Evolutionary conservation across 2,888 invertebrate species (phyloP).

Genomic region (Cistogaster globosa): DNA sequence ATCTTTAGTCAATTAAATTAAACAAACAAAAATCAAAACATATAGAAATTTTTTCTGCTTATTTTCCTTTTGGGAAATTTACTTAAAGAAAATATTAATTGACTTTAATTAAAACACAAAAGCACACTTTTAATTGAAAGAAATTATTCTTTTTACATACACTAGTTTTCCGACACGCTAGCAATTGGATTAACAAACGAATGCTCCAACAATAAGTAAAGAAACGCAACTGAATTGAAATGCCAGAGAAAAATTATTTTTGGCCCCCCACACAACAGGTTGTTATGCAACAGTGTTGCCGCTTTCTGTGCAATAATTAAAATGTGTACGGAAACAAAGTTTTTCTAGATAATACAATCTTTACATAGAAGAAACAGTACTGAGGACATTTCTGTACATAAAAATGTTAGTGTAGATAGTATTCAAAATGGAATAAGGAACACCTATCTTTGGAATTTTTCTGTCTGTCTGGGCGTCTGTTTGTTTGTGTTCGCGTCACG

Average conservation of each 20-base stretch:
- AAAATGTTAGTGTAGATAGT: too few relatives aligned
- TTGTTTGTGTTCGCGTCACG: too few relatives aligned
- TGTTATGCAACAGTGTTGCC: background rate
- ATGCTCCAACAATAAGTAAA: slow-evolving; percentile 1
- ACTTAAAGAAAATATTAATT: slow-evolving; percentile 35
- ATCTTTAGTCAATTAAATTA: background rate
- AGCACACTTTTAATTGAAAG: slow-evolving; percentile 27
- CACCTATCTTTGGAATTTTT: too few relatives aligned
- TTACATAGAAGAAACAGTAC: too few relatives aligned
- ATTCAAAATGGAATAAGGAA: too few relatives aligned
- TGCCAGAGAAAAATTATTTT: background rate
- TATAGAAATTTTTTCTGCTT: background rate
- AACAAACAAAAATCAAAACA: background rate
- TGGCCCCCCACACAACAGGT: background rate
- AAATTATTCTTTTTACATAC: slow-evolving; percentile 20
- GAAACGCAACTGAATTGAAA: slow-evolving; percentile 30
- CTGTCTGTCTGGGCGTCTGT: too few relatives aligned
- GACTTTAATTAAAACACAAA: slow-evolving; percentile 62
- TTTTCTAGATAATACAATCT: too few relatives aligned
- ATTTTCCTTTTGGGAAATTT: slow-evolving; percentile 17
- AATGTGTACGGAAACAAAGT: too few relatives aligned
- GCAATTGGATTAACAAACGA: background rate
- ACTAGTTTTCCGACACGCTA: background rate
- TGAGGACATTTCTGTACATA: too few relatives aligned
- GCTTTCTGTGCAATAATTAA: too few relatives aligned